Evolutionary conservation across 2,113 vertebrate genomes (phyloP), one percentile per base, ranked within the genome.

Genomic region (Rhizomys pruinosus): DNA sequence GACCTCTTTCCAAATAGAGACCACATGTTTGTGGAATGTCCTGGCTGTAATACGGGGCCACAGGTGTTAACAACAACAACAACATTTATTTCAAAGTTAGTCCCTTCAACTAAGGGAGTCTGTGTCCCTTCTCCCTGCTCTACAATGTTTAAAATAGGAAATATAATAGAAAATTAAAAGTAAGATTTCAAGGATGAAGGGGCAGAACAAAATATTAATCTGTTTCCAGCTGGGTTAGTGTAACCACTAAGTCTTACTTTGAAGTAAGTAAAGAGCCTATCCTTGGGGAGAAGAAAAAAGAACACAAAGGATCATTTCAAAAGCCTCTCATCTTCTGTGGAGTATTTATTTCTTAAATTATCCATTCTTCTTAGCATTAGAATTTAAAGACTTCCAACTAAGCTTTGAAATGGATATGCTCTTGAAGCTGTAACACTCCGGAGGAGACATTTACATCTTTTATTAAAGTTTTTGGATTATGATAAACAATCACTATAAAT

Each of bases 111-210:
- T 69, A 92, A n/a, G 93, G 55, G 29, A 90, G 90, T 96, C 90
- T 88, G 85, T 96, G 97, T 13, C 57, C 47, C 52, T 93, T 95
- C 55, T 96, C 87, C 44, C 84, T n/a, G n/a, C 27, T 80, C 42
- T 76, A 93, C 71, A n/a, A 76, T 94, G 37, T 76, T 90, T 82
- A 29, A 95, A 96, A 97, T 95, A 69, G 90, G n/a, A 95, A 88
- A 32, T n/a, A 90, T 94, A 97, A 89, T 92, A 90, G 88, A 94
- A n/a, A 95, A 95, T 96, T 95, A 93, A 96, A 92, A 95, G 77
- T 86, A 69, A 89, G 91, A 93, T 95, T 92, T 95, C 81, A 96
- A 94, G 87, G 90, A 96, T 95, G 74, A 95, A 90, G 81, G 52
- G 12, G 19, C 59, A 92, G 61, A 89, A 93, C 63, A 94, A 92